Evolutionary conservation across 2,888 invertebrate genomes (phyloP), one percentile per base, ranked within the genome.

Genomic region (Apotomis turbidana): DNA sequence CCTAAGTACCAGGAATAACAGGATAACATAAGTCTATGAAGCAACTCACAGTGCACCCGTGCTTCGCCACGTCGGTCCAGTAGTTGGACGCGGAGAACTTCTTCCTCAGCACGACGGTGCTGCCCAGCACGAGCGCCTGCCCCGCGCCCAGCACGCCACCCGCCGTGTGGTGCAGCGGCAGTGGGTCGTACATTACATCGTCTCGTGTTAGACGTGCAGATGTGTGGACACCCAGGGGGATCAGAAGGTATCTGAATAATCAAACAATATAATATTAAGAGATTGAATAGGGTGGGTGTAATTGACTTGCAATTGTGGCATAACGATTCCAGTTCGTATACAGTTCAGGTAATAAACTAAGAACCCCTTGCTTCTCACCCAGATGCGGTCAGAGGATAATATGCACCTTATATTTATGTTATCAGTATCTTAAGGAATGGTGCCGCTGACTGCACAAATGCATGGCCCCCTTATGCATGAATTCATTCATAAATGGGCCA

Each of bases 391-490:
- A 27, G 27, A 27, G 27, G 27, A 27, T 27, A 27, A 15, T 15
- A 27, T 27, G 27, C 27, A 2, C 27, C 27, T 27, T 27, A 27
- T 27, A 27, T 27, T 27, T 27, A 27, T 97, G 76, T 99, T 97
- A 63, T 98, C 96, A 59, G 99, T 99, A 49, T 99, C 99, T 85
- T 99, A 99, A 0, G 99, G 99, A 81, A 99, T 99, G 0, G 99
- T 99, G 0, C 99, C 98, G 75, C 98, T 98, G 0, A 99, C 15
- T 15, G 15, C 15, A 15, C 15, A 15, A 0, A 15, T 15, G 15
- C 15, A 15, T 15, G 15, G 15, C 15, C 15, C 15, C 0, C 1
- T 15, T 15, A 15, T 15, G 15, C 15, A 15, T 15, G 15, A 15
- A 15, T 15, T 1, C 15, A 15, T 15, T 15, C 15, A 15, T 15